Evolutionary conservation across 2,113 vertebrate species (phyloP), one percentile per base, ranked within the genome.

Genomic region (Bucco capensis): DNA sequence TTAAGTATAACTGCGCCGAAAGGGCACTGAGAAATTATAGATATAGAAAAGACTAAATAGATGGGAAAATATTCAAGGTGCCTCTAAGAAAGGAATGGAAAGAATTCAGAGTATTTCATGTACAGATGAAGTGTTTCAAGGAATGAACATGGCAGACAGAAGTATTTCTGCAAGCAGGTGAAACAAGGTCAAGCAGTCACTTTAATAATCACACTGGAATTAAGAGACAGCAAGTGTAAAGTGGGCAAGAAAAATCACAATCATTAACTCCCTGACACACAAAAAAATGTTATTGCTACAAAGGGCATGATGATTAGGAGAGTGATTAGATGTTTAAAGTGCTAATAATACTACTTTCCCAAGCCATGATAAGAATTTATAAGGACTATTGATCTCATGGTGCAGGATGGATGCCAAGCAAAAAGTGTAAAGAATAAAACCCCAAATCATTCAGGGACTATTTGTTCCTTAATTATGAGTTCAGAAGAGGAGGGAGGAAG

Each of bases 1-100:
- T 3, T 3, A 31, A 42, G 21, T 21, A 3, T 18, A 67, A 44
- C 6, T 19, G 18, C 27, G 6, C n/a, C 42, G 4, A 33, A 58
- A 54, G 37, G n/a, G 46, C 38, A 47, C 23, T 37, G 12, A 42
- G 37, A 70, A 61, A n/a, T 47, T 1, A 18, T 1, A 72, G 40
- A n/a, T 19, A 62, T 1, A 72, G 27, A 64, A 78, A 61, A 10
- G 22, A 62, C 8, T 30, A 9, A 82, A 77, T 0, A 0, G 40
- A 23, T 9, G 46, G 7, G 44, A 25, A 46, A 83, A 74, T 49
- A 49, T 25, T 18, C 44, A 19, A 62, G 37, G 47, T 35, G 30
- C 44, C 86, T 86, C 92, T 62, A 87, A 95, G 77, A 76, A 78
- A 86, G 38, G 77, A 92, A 96, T 92, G 71, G 85, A 60, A 85